Evolutionary conservation across 2,888 invertebrate species (phyloP).

Genomic region (Cosmia pyralina): DNA sequence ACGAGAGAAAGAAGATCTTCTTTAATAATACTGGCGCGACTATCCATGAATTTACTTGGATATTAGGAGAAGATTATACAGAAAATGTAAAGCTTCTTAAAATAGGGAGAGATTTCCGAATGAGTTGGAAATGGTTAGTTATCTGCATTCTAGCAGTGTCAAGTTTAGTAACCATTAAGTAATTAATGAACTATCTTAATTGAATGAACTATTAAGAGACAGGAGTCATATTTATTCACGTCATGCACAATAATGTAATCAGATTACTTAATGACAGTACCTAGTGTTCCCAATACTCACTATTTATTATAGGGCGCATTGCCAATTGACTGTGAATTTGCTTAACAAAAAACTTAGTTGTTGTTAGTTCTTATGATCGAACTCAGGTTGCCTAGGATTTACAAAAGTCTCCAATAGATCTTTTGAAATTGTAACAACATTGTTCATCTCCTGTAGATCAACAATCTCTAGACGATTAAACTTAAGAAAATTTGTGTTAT

Average conservation of each 20-base stretch:
- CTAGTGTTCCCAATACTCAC: slow-evolving; percentile 18
- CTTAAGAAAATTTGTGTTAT: not conserved
- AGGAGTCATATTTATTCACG: slow-evolving; percentile 13
- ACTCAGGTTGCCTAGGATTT: not conserved
- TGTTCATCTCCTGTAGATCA: not conserved
- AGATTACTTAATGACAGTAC: slow-evolving; percentile 16
- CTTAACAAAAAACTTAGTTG: slow-evolving; percentile 22
- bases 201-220: not conserved
- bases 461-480: not conserved
- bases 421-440: not conserved
- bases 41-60: not conserved
- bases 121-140: not conserved
- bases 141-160: not conserved
- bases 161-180: not conserved
- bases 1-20: slow-evolving; percentile 2
- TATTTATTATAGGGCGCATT: slow-evolving; percentile 31
- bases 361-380: not conserved
- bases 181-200: slow-evolving; percentile 8
- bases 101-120: not conserved
- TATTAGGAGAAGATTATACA: not conserved
- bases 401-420: not conserved
- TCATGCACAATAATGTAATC: slow-evolving; percentile 11
- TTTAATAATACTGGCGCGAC: not conserved
- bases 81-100: not conserved
- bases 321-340: slow-evolving; percentile 23